These are phyloP conservation scores for Caranx ignobilis DNA, from an alignment of 2,113 vertebrate genomes.

Conservation along the genomic window DNA sequence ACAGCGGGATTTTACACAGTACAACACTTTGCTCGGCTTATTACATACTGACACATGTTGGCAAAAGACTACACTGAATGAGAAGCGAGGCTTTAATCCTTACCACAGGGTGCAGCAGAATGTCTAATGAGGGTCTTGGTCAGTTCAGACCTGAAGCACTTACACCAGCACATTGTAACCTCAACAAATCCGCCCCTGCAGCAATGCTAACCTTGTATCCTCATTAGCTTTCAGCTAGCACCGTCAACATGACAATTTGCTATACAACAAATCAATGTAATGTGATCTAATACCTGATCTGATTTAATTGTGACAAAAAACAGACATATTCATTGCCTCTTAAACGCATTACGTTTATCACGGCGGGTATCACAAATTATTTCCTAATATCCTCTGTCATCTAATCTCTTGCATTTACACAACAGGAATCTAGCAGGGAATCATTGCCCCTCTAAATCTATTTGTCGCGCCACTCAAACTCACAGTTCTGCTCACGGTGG, in stretches of 20 bases:
- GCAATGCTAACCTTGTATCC: conserved; percentile 62
- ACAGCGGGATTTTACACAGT: conserved; percentile 35
- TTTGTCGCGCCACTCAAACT: conserved; percentile 78
- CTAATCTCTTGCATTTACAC: conserved; percentile 79
- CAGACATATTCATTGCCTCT: conserved; percentile 74
- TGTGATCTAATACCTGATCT: conserved; percentile 70
- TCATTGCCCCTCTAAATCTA: conserved; percentile 79
- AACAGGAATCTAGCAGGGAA: conserved; percentile 78
- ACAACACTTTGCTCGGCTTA: conserved; percentile 20
- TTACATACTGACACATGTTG: conserved; percentile 21
- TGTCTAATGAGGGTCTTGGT: conserved; percentile 52
- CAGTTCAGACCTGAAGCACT: conserved; percentile 38
- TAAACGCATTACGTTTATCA: conserved; percentile 77
- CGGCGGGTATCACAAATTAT: conserved; percentile 75
- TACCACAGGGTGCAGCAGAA: conserved; percentile 32
- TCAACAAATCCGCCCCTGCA: conserved; percentile 58
- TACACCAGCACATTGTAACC: conserved; percentile 34
- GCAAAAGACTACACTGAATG: conserved; percentile 16
- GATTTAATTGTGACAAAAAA: conserved; percentile 75
- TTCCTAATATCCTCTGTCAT: conserved; percentile 78
- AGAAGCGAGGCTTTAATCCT: conserved; percentile 43
- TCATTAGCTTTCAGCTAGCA: conserved; percentile 62
- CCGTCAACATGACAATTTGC: conserved; percentile 67
- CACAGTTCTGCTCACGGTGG: conserved; percentile 67
- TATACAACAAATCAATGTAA: conserved; percentile 75